Evolutionary conservation across 1,140 invertebrate species (phyloP).

Genomic region (Camponotus floridanus): DNA sequence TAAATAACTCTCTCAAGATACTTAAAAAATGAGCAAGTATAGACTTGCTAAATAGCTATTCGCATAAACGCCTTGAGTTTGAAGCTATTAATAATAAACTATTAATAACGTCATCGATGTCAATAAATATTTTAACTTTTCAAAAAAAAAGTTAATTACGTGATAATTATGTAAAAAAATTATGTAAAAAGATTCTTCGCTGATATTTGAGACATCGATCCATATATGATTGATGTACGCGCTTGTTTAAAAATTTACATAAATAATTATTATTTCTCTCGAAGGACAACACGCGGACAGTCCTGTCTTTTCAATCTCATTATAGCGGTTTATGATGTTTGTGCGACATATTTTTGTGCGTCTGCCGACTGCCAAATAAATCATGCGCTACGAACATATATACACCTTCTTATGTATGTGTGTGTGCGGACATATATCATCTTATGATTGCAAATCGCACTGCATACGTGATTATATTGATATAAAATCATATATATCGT

Average conservation of each 20-base stretch:
- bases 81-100: not conserved
- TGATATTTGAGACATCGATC: not conserved
- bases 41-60: not conserved
- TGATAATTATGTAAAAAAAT: not conserved
- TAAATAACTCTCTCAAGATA: not conserved
- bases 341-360: not conserved
- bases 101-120: not conserved
- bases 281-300: not conserved
- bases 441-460: slow-evolving; percentile 10
- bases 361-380: slow-evolving; percentile 38
- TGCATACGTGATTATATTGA: slow-evolving; percentile 18
- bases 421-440: not conserved
- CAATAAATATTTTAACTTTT: not conserved
- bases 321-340: not conserved
- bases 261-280: slow-evolving; percentile 41
- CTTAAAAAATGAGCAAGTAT: not conserved
- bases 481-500: not conserved
- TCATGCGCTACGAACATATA: not conserved
- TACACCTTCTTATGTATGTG: not conserved
- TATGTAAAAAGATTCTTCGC: not conserved
- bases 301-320: not conserved
- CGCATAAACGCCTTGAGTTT: not conserved
- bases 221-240: slow-evolving; percentile 12
- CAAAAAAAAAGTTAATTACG: not conserved
- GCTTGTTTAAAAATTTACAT: slow-evolving; percentile 8